Conservation (phyloP, 1,140 invertebrate species). For the Drosophila kepulauana region DNA sequence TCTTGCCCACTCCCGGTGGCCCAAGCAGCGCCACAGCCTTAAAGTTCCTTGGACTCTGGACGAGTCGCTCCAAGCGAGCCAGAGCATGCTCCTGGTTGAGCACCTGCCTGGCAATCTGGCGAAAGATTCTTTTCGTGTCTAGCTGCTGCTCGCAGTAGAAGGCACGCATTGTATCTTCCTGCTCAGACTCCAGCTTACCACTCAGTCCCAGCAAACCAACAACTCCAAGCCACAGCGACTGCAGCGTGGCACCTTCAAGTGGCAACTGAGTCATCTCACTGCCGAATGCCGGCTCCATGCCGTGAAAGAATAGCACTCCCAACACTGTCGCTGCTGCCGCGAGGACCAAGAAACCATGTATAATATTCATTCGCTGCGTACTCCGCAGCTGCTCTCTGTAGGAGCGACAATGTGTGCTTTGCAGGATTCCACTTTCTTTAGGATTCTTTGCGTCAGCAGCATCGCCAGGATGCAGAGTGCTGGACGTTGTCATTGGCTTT, state of each 20-base stretch:
- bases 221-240: slow-evolving; percentile 22
- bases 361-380: slow-evolving; percentile 25
- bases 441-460: slow-evolving; percentile 36
- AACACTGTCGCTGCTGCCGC: slow-evolving; percentile 17
- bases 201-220: slow-evolving; percentile 1
- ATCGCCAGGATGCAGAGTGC: slow-evolving; percentile 1
- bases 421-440: slow-evolving; percentile 37
- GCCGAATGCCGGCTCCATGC: slow-evolving; percentile 14
- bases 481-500: background rate
- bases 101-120: slow-evolving; percentile 41
- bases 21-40: slow-evolving; percentile 67
- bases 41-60: slow-evolving; percentile 21
- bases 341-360: slow-evolving; percentile 46
- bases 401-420: slow-evolving; percentile 29
- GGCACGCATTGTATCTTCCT: background rate
- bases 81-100: slow-evolving; percentile 66
- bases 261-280: background rate
- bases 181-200: background rate
- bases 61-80: slow-evolving; percentile 43
- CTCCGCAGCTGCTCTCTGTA: slow-evolving; percentile 41
- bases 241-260: background rate
- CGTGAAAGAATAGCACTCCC: slow-evolving; percentile 33
- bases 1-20: slow-evolving; percentile 70
- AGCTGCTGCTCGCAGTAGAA: slow-evolving; percentile 23
- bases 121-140: slow-evolving; percentile 48